These are phyloP conservation scores for Merops nubicus DNA, from an alignment of 2,113 vertebrate genomes.

Conservation along the genomic window DNA sequence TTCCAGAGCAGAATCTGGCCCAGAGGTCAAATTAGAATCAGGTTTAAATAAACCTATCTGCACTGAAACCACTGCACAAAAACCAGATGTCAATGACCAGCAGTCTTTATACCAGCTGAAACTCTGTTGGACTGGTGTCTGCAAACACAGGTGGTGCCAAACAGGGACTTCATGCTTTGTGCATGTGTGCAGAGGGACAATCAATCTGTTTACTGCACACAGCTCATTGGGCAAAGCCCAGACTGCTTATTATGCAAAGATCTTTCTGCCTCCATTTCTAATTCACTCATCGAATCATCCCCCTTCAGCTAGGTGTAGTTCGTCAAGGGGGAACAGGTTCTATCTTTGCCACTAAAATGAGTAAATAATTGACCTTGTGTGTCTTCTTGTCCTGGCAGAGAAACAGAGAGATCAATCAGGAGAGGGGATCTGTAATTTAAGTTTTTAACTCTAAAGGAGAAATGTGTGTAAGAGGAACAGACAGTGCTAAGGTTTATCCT, in stretches of 20 bases:
- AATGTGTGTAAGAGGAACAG: not conserved
- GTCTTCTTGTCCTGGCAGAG: not conserved
- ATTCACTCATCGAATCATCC: not conserved
- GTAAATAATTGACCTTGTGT: conserved; percentile 19
- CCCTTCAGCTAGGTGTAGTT: not conserved
- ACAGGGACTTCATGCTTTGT: not conserved
- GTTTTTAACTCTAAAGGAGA: not conserved
- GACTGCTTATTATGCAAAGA: not conserved
- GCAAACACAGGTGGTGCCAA: conserved; percentile 17
- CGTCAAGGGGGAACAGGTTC: not conserved
- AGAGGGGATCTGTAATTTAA: not conserved
- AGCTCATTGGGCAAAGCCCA: not conserved
- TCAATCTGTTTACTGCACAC: not conserved
- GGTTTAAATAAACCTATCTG: not conserved
- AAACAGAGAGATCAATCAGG: conserved; percentile 13
- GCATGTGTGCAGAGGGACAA: not conserved
- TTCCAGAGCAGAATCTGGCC: not conserved
- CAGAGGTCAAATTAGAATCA: not conserved
- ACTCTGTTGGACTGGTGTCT: not conserved
- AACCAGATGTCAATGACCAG: not conserved
- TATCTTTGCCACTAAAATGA: not conserved
- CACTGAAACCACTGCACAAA: not conserved
- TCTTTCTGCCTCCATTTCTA: not conserved
- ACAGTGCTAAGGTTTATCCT: not conserved
- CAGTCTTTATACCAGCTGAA: not conserved